A percentile compares a stretch with the other conserved stretches of the same genome.
Conservation (phyloP, 2,888 invertebrate genomes). For the Chrysodeixis includens region DNA sequence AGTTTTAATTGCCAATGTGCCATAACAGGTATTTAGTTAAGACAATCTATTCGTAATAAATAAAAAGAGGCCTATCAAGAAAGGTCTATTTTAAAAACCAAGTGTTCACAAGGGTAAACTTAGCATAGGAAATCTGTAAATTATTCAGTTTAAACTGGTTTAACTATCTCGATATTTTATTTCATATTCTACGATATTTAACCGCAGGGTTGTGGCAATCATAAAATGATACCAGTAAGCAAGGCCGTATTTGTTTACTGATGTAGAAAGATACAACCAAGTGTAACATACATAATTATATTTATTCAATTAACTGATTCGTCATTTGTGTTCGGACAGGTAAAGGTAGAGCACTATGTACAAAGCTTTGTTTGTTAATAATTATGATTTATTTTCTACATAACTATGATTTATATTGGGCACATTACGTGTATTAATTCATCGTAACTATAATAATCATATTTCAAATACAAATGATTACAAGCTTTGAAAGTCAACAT, state of each 20-base stretch:
- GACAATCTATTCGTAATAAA: too few relatives aligned
- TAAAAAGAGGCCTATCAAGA: too few relatives aligned
- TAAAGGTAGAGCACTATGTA: neutral
- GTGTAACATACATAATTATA: conserved; percentile 52
- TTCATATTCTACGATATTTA: conserved; percentile 62
- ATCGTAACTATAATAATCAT: too few relatives aligned
- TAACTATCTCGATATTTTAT: conserved; percentile 37
- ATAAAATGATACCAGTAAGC: conserved; percentile 81
- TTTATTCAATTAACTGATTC: conserved; percentile 15
- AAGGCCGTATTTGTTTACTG: conserved; percentile 86
- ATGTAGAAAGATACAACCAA: conserved; percentile 77
- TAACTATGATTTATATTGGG: too few relatives aligned
- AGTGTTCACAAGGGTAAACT: too few relatives aligned
- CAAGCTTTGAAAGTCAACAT: too few relatives aligned
- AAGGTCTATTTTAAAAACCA: too few relatives aligned
- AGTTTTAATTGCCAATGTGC: too few relatives aligned
- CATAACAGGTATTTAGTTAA: too few relatives aligned
- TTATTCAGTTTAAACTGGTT: neutral
- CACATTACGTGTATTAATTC: too few relatives aligned
- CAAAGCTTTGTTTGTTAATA: neutral
- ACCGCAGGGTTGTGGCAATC: conserved; percentile 81
- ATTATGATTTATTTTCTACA: too few relatives aligned
- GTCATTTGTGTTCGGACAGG: neutral
- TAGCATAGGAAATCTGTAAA: neutral
- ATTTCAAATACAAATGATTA: too few relatives aligned